These are phyloP conservation scores for Cantharis nigra DNA, from an alignment of 2,888 invertebrate species.

Conservation along the genomic window DNA sequence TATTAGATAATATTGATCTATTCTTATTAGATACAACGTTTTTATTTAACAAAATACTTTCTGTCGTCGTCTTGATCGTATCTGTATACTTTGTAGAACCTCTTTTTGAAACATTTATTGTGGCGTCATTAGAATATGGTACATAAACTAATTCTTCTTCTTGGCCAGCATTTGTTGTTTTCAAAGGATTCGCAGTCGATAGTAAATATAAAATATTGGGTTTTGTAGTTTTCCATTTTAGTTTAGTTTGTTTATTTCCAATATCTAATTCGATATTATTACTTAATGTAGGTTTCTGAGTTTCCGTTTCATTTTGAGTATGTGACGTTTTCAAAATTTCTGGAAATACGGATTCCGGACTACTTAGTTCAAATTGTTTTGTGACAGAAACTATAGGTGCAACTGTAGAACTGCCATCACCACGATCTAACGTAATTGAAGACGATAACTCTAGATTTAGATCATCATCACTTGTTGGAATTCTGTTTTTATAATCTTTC, in stretches of 20 bases:
- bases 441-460: not conserved
- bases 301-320: slow-evolving; percentile 32
- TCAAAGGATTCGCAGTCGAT: slow-evolving; percentile 6
- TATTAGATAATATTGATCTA: not conserved
- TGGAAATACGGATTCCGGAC: slow-evolving; percentile 1
- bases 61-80: slow-evolving; percentile 30
- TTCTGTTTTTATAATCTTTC: slow-evolving; percentile 53
- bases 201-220: slow-evolving; percentile 8
- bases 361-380: not conserved
- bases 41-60: slow-evolving; percentile 17
- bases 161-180: slow-evolving; percentile 26
- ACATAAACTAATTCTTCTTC: slow-evolving; percentile 29
- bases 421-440: not conserved
- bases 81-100: slow-evolving; percentile 58
- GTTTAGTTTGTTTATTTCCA: slow-evolving; percentile 29
- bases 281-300: slow-evolving; percentile 40
- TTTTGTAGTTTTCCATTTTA: slow-evolving; percentile 5
- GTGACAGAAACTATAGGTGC: slow-evolving; percentile 12
- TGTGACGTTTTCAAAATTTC: slow-evolving; percentile 31
- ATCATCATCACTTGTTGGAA: slow-evolving; percentile 48
- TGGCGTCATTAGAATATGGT: slow-evolving; percentile 52
- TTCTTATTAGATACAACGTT: not conserved
- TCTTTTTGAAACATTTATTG: slow-evolving; percentile 58
- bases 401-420: slow-evolving; percentile 56
- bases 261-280: slow-evolving; percentile 50